Base-by-base conservation (phyloP, 2,888 invertebrate genomes). In the Tenthredo mesomela region DNA sequence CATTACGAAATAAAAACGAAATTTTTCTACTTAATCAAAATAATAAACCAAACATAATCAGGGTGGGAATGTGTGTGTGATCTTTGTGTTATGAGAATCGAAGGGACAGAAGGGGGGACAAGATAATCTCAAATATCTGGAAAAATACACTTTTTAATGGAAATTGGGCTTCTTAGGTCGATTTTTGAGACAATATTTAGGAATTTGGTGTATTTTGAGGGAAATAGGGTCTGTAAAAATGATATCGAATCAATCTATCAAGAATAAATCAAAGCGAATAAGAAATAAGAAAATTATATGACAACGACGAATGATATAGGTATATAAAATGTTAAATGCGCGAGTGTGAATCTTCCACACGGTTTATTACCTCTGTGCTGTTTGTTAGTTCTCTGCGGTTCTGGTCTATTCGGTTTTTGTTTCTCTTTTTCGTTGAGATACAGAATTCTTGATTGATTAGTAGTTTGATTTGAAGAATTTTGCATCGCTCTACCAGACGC, bases 371-470 rank as follows among this genome's bases (percentile, higher is more conserved):
- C 93, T 92, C 90, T 90, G 25, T 92, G 93, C 70, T 92, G 92
- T 58, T 89, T 90, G 78, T 88, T 89, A 3, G 89, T 88, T 88
- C 89, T 90, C 25, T 91, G 90, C 78, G 90, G 88, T 84, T 93
- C 92, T 1, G 90, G 89, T 78, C 91, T 88, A 85, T 75, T 87
- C 7, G 91, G 88, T 84, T 88, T 91, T 70, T 89, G 89, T 80
- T 91, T 92, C 18, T 92, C 92, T 85, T 93, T 93, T 40, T 93
- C 93, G 86, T 93, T 93, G 2, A 91, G 86, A 84, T 92, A 92
- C 21, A 89, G 87, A 33, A 92, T 85, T 47, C 92, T 91, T 5
- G 92, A 89, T 58, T 92, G 93, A 88, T 92, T 92, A 1, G 89
- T 88, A 61, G 87, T 86, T 67, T 91, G 87, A 67, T 90, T 89